phyloP scores from a whole-genome alignment of 2,113 vertebrate species.

The Guaruba guarouba region DNA sequence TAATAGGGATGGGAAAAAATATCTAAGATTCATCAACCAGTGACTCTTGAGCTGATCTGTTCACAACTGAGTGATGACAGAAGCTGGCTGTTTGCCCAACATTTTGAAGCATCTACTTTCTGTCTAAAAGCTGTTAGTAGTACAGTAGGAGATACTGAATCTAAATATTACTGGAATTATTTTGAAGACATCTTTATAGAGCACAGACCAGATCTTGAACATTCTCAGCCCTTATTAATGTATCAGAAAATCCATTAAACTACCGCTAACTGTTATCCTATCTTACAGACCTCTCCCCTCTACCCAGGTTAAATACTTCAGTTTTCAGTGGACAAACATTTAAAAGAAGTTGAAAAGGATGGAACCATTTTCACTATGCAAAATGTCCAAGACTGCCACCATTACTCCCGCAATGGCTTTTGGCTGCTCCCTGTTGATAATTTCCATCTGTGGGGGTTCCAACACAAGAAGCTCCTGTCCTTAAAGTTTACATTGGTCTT shows the following conservation, averaged over 20 bases:
- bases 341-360: neutral
- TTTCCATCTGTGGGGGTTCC: neutral
- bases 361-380: neutral
- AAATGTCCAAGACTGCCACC: neutral
- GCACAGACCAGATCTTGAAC: neutral
- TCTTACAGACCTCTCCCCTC: neutral
- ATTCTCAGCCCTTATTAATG: neutral
- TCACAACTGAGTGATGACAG: neutral
- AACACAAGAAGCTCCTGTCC: neutral
- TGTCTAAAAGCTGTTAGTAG: neutral
- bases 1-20: neutral
- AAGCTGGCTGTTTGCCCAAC: conserved; percentile 12
- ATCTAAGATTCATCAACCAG: neutral
- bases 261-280: neutral
- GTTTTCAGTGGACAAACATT: neutral
- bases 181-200: neutral
- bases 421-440: neutral
- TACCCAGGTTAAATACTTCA: neutral
- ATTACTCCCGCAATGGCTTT: neutral
- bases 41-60: neutral
- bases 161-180: neutral
- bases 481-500: neutral
- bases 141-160: neutral
- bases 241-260: neutral
- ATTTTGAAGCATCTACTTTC: conserved; percentile 18